Evolutionary conservation across 1,140 invertebrate species (phyloP), one percentile per base, ranked within the genome.

Genomic region (Drosophila novamexicana): DNA sequence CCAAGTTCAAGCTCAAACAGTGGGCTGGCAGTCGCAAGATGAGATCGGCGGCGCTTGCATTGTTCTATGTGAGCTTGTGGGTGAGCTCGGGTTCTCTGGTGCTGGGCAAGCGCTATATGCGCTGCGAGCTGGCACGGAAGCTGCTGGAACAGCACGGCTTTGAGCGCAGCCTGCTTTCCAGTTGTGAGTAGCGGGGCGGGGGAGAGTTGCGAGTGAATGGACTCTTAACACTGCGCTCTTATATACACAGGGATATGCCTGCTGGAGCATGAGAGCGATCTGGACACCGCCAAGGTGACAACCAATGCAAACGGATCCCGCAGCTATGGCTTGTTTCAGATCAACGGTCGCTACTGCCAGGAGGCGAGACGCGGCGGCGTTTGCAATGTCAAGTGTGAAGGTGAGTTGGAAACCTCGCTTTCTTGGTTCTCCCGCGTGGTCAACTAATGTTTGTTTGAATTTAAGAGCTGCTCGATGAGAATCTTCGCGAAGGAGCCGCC

Each of bases 321-420:
- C 67, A 95, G 93, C 70, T 95, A 94, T 53, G 96, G 96, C n/a
- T 82, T 96, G 1, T 95, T 96, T 71, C 96, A 95, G 68, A 90
- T 91, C 59, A 80, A 75, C 47, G 85, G 78, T 22, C 73, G 81
- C 1, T 88, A 71, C 45, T 91, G 90, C 42, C 78, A 74, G 52
- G 63, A 80, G 47, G 64, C 53, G 12, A 65, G 79, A 18, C 77
- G 73, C 4, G 84, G 79, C 5, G 79, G 81, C 65, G 45, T 62
- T 7, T 92, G 91, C 52, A 86, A 92, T 62, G 42, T 88, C 18
- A 75, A 79, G 45, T 92, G 91, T 57, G 80, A 79, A 80, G 75
- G 91, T 90, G 52, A 14, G 50, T 5, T 29, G 0, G 4, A 29
- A 29, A 5, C 29, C n/a, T 14, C 1, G 45, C 39, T 44, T 34